These are phyloP conservation scores for Chymomyza fuscimana DNA, from an alignment of 2,888 invertebrate species.

Conservation along the genomic window DNA sequence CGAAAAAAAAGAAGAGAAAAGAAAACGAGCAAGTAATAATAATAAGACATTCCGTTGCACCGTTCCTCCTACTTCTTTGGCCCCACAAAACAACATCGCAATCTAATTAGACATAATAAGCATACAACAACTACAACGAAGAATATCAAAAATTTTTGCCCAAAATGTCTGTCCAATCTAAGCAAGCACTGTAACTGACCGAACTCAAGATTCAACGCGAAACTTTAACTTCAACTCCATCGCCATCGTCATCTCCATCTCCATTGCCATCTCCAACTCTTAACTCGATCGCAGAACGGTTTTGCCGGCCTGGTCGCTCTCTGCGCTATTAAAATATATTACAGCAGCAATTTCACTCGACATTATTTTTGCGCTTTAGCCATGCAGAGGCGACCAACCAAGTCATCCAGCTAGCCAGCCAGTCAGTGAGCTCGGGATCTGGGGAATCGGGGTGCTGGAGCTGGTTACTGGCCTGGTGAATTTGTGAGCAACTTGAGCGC, in stretches of 20 bases:
- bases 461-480: constrained; percentile 4
- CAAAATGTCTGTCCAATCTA: constrained; percentile 43
- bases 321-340: constrained; percentile 68
- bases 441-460: not conserved
- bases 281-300: constrained; percentile 33
- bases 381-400: not conserved
- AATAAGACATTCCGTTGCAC: constrained; percentile 41
- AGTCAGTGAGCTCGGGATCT: not conserved
- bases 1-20: not conserved
- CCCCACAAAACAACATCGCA: constrained; percentile 16
- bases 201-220: not conserved
- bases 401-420: not conserved
- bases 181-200: not conserved
- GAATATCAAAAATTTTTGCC: constrained; percentile 32
- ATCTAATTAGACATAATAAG: constrained; percentile 72
- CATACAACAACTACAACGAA: constrained; percentile 37
- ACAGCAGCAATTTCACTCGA: constrained; percentile 70
- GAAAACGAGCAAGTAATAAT: constrained; percentile 13
- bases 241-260: not conserved
- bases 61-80: not conserved
- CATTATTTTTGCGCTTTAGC: constrained; percentile 67
- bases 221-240: not conserved
- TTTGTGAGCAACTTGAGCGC: constrained; percentile 7
- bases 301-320: constrained; percentile 39
- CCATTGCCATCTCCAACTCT: not conserved